Evolutionary conservation across 2,797 vertebrate species (phyloP), one percentile per base, ranked within the genome.

Genomic region (Peromyscus eremicus): DNA sequence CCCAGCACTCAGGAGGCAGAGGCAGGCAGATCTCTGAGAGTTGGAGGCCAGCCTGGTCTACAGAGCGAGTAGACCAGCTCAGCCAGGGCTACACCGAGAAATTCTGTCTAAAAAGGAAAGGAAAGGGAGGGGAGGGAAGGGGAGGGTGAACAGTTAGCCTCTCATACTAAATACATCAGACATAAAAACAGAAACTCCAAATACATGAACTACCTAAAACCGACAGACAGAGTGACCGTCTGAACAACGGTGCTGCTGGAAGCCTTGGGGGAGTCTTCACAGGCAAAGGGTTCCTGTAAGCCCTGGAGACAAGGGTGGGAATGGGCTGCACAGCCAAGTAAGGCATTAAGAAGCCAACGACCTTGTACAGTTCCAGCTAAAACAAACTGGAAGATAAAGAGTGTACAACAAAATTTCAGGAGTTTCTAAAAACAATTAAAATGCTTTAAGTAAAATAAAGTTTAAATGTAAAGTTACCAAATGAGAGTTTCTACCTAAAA

Each of bases 401-500:
- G 71, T 83, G 90, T 77, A 17, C 9, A 87, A 57, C 43, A 66
- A 81, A 40, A 43, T 27, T 43, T 71, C 73, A 77, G 11, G 40
- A 81, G 52, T 25, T 66, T 92, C 68, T 46, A 25, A n/a, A 34
- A 89, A 49, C 14, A 70, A 52, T 52, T 13, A 52, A 52, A 52
- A 52, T 52, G 49, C 49, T 52, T 52, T 52, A 52, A 52, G 34
- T 32, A 62, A 89, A 92, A 77, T 55, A 34, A 73, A 52, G 8
- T 81, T 80, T 66, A 60, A 66, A 71, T 43, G 55, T 46, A 71
- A 32, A 27, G 13, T 57, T 52, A 64, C 23, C 46, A 37, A 52
- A 40, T 52, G 19, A 85, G 40, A 93, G 81, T 73, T 93, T 89
- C 68, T 82, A 64, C 43, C 43, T 81, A 75, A 90, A 84, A 94